A percentile compares a stretch with the other conserved stretches of the same genome.
Evolutionary conservation across 2,888 invertebrate genomes (phyloP).

Genomic region (Blastobasis lacticolella): DNA sequence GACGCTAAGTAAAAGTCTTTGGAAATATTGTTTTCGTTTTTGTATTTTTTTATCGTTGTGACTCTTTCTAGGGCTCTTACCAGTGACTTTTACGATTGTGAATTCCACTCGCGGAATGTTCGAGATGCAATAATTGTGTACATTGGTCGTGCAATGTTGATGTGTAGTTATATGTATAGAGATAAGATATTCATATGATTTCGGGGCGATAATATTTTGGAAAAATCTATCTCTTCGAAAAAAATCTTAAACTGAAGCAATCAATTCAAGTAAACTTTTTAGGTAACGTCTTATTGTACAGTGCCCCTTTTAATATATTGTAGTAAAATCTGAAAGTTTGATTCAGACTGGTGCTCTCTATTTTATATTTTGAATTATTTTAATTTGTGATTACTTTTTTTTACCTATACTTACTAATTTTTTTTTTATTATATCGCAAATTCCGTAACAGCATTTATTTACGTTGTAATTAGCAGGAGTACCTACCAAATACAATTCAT

Average conservation of each 20-base stretch:
- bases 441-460: constrained; percentile 58
- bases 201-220: too few relatives aligned
- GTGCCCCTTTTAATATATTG: background rate
- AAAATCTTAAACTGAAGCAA: too few relatives aligned
- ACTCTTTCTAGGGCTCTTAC: constrained; percentile 14
- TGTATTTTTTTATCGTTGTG: constrained; percentile 16
- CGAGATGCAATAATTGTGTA: constrained; percentile 37
- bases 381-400: constrained; percentile 20
- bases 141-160: constrained; percentile 55
- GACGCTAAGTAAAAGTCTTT: too few relatives aligned
- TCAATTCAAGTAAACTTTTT: too few relatives aligned
- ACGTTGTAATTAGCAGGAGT: too few relatives aligned
- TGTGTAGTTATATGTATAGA: constrained; percentile 40
- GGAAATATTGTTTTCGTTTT: too few relatives aligned
- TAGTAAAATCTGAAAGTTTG: constrained; percentile 9
- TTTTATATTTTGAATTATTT: constrained; percentile 23
- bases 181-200: constrained; percentile 5
- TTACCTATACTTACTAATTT: constrained; percentile 17
- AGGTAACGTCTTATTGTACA: too few relatives aligned
- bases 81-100: constrained; percentile 16
- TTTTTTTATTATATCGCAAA: constrained; percentile 22
- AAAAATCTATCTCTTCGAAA: too few relatives aligned
- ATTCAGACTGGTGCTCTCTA: constrained; percentile 46
- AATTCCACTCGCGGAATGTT: constrained; percentile 24
- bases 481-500: too few relatives aligned